Evolutionary conservation across 1,140 invertebrate species (phyloP), one percentile per base, ranked within the genome.

Genomic region (Calephelis nemesis): DNA sequence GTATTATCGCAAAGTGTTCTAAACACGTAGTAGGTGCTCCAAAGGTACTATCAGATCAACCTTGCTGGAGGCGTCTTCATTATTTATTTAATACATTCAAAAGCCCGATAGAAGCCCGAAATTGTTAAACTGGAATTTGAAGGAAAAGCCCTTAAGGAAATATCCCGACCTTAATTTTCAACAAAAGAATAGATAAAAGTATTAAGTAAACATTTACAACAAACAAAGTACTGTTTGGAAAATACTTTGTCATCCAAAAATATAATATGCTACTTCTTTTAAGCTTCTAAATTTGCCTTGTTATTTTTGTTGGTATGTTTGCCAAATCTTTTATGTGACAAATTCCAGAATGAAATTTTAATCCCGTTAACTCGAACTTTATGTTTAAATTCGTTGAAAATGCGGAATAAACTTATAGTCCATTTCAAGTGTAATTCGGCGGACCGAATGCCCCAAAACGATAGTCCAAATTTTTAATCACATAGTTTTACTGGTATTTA

Each of bases 81-180:
- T 87, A 85, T 90, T 90, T 90, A 90, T 90, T 90, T 83, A 88
- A 80, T 80, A 82, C 80, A 82, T 82, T 81, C 80, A 81, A 82
- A 83, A 50, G 49, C 49, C n/a, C 13, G 12, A 13, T 50, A 50
- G 13, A 50, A 50, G 49, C 49, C 13, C 49, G n/a, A 7, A 50
- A 50, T 13, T 50, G 5, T 13, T 7, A 13, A 50, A 50, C 5
- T 50, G n/a, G 5, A 12, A 58, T 39, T 58, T 39, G 7, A 30
- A 19, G 39, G 54, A 12, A 58, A 58, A 58, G 39, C 30, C 10
- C 11, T 58, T 58, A 40, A 58, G 54, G 30, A 58, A 58, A 58
- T 58, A 58, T n/a, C 10, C 15, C 12, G 54, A 58, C 54, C 39
- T 58, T 39, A 58, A 39, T 58, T 39, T 58, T 12, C 9, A 58